phyloP scores from a whole-genome alignment of 2,888 invertebrate species.

The Melikaiella ostensackeni region DNA sequence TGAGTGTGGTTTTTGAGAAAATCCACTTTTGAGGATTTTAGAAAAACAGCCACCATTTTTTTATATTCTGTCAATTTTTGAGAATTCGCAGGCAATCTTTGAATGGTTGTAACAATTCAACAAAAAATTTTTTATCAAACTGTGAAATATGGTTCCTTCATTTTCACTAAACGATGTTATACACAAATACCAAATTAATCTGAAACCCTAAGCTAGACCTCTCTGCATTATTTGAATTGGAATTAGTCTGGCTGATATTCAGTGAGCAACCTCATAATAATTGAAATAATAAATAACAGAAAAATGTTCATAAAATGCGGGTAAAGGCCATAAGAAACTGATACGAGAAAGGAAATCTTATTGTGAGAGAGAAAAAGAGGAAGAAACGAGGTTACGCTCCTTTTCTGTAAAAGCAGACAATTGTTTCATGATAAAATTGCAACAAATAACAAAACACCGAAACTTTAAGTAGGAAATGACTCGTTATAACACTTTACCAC shows the following conservation, averaged over 20 bases:
- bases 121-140: too few species aligned
- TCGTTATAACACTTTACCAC: slow-evolving; percentile 64
- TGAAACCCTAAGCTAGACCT: too few species aligned
- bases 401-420: slow-evolving; percentile 50
- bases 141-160: too few species aligned
- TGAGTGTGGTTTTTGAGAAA: too few species aligned
- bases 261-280: neutral
- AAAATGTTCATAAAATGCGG: neutral
- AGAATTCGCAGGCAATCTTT: too few species aligned
- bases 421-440: slow-evolving; percentile 53
- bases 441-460: slow-evolving; percentile 59
- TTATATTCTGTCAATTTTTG: too few species aligned
- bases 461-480: slow-evolving; percentile 72
- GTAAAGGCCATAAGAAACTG: slow-evolving; percentile 26
- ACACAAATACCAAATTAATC: too few species aligned
- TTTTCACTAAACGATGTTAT: too few species aligned
- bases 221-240: too few species aligned
- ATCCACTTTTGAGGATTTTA: too few species aligned
- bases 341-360: slow-evolving; percentile 7
- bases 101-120: too few species aligned
- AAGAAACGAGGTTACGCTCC: slow-evolving; percentile 43
- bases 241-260: neutral
- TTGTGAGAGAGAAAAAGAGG: neutral
- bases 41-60: too few species aligned
- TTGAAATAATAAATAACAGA: neutral